Percentiles rank a stretch among this genome's conserved stretches.
Evolutionary conservation across 2,113 vertebrate genomes (phyloP).

Genomic region (Xiphorhynchus elegans): DNA sequence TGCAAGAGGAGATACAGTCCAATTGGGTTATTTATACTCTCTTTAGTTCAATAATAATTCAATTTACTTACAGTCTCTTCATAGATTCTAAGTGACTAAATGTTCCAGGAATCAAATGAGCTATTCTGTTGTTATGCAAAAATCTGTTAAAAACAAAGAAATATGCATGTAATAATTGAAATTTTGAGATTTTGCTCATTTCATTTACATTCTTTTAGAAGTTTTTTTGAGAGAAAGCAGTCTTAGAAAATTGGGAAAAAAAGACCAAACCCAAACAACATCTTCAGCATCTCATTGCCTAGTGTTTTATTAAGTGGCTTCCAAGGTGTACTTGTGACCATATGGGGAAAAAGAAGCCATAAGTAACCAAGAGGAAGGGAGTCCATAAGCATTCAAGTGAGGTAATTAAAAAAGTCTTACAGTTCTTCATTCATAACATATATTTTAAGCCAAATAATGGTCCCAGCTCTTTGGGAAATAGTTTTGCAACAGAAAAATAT

Average conservation of each 20-base stretch:
- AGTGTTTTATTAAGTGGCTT: neutral
- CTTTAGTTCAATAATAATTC: neutral
- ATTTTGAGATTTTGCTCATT: neutral
- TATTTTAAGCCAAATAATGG: neutral
- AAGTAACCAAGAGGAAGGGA: neutral
- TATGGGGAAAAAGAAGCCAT: neutral
- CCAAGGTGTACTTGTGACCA: neutral
- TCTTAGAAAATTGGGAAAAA: neutral
- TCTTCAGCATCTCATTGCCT: neutral
- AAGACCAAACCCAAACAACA: neutral
- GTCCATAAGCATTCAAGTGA: neutral
- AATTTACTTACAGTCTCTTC: slow-evolving; percentile 93
- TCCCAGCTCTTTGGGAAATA: neutral
- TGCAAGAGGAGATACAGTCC: neutral
- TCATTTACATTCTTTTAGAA: neutral
- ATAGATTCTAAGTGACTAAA: slow-evolving; percentile 93
- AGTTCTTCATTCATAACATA: neutral
- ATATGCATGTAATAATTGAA: neutral
- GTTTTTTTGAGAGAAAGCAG: neutral
- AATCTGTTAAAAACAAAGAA: slow-evolving; percentile 81
- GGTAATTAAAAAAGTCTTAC: neutral
- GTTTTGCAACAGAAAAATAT: neutral
- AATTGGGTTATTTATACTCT: neutral
- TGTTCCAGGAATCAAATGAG: slow-evolving; percentile 90
- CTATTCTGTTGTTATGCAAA: slow-evolving; percentile 97